Percentiles rank a stretch among this genome's conserved stretches.
phyloP scores from a whole-genome alignment of 2,113 vertebrate genomes.

The Boulengeromyrus knoepffleri region DNA sequence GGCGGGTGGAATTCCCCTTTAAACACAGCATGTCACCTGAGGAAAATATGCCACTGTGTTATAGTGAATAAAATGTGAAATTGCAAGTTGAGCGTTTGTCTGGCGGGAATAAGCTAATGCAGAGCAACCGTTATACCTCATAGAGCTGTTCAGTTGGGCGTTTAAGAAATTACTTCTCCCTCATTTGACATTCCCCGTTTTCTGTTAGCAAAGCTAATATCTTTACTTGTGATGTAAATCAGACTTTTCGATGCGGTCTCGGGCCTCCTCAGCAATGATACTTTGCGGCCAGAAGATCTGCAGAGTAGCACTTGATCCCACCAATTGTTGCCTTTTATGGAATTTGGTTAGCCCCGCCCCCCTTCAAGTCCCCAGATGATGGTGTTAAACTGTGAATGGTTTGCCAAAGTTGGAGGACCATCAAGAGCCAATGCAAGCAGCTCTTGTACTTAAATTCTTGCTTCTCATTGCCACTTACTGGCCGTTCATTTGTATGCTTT shows the following conservation, averaged over 20 bases:
- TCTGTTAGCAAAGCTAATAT: background rate
- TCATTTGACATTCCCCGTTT: background rate
- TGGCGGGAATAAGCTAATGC: background rate
- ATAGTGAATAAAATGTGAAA: background rate
- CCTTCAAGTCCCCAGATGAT: background rate
- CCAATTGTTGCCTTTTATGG: background rate
- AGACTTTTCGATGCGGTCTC: background rate
- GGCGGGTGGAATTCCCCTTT: background rate
- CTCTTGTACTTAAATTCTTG: background rate
- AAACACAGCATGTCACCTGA: background rate
- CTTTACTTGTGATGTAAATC: background rate
- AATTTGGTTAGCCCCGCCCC: background rate
- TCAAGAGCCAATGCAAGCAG: background rate
- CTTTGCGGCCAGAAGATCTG: background rate
- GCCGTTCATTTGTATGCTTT: background rate
- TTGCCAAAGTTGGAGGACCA: background rate
- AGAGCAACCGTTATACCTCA: background rate
- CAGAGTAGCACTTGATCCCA: background rate
- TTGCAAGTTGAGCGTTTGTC: background rate
- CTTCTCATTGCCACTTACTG: background rate
- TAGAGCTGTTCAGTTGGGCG: background rate
- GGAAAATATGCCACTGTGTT: background rate
- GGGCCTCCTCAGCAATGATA: background rate
- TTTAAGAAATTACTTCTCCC: background rate
- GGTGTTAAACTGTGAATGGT: background rate